Percentiles rank a stretch among this genome's conserved stretches.
These are phyloP conservation scores for Planiliza haematocheilus DNA, from an alignment of 2,113 vertebrate genomes.

Conservation along the genomic window DNA sequence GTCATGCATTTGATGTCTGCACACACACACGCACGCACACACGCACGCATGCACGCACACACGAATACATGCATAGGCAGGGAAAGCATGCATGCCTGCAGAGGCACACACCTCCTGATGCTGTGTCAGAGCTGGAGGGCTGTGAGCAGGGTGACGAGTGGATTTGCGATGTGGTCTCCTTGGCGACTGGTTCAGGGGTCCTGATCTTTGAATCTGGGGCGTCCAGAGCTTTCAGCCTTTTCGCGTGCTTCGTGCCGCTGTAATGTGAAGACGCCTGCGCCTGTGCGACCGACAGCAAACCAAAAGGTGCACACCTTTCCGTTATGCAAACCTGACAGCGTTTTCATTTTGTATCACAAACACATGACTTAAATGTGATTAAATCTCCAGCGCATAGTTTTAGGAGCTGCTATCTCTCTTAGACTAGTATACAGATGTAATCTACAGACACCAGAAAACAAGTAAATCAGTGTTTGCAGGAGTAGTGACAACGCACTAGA, in stretches of 20 bases:
- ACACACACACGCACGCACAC: slow-evolving; percentile 11
- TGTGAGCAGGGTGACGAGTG: slow-evolving; percentile 81
- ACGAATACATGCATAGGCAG: slow-evolving; percentile 11
- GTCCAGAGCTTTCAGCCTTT: slow-evolving; percentile 94
- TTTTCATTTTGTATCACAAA: slow-evolving; percentile 5
- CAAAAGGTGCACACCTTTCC: slow-evolving; percentile 4
- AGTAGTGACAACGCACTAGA: not conserved
- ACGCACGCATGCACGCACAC: not conserved
- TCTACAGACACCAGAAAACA: not conserved
- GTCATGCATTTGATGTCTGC: slow-evolving; percentile 27
- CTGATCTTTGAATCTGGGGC: slow-evolving; percentile 92
- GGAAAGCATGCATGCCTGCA: slow-evolving; percentile 9
- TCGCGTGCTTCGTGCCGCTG: slow-evolving; percentile 92
- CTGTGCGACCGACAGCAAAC: slow-evolving; percentile 82
- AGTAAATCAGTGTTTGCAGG: not conserved
- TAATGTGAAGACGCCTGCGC: slow-evolving; percentile 93
- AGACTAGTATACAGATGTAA: not conserved
- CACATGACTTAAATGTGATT: not conserved
- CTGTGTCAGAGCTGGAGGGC: slow-evolving; percentile 89
- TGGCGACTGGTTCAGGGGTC: slow-evolving; percentile 81
- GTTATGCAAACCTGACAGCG: not conserved
- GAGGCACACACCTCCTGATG: slow-evolving; percentile 80
- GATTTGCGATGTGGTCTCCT: slow-evolving; percentile 83
- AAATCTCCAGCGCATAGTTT: not conserved
- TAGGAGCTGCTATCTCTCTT: not conserved